Evolutionary conservation across 1,140 invertebrate species (phyloP).

Genomic region (Hyles euphorbiae): DNA sequence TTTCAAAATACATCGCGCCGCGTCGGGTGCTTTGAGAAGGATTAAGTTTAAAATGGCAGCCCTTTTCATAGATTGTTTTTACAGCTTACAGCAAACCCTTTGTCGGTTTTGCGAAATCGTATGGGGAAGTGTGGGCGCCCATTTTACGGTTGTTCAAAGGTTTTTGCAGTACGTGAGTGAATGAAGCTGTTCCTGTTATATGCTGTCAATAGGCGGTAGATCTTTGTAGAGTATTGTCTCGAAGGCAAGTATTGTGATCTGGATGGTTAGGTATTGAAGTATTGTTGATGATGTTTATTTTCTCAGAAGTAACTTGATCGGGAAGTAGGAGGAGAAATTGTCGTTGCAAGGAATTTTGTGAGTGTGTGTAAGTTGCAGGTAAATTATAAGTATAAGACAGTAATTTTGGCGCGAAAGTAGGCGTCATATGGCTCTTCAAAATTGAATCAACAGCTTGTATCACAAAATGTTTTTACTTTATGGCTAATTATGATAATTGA

Average conservation of each 20-base stretch:
- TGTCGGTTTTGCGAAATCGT: slow-evolving; percentile 54
- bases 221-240: neutral
- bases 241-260: slow-evolving; percentile 12
- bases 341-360: too few relatives aligned
- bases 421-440: too few relatives aligned
- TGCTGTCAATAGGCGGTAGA: slow-evolving; percentile 48
- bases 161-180: slow-evolving; percentile 54
- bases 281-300: neutral
- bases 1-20: slow-evolving; percentile 61
- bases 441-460: too few relatives aligned
- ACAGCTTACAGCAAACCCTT: slow-evolving; percentile 64
- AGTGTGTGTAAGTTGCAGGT: too few relatives aligned
- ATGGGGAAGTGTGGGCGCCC: slow-evolving; percentile 34
- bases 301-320: slow-evolving; percentile 1
- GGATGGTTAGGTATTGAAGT: slow-evolving; percentile 23
- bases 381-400: too few relatives aligned
- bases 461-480: too few relatives aligned
- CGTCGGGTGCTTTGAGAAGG: slow-evolving; percentile 59
- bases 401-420: too few relatives aligned
- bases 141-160: slow-evolving; percentile 62
- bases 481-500: too few relatives aligned
- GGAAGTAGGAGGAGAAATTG: too few relatives aligned
- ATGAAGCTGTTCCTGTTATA: slow-evolving; percentile 64
- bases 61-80: slow-evolving; percentile 65
- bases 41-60: slow-evolving; percentile 46